A percentile compares a stretch with the other conserved stretches of the same genome.
These are phyloP conservation scores for Erebia ligea DNA, from an alignment of 2,888 invertebrate genomes.

Conservation along the genomic window DNA sequence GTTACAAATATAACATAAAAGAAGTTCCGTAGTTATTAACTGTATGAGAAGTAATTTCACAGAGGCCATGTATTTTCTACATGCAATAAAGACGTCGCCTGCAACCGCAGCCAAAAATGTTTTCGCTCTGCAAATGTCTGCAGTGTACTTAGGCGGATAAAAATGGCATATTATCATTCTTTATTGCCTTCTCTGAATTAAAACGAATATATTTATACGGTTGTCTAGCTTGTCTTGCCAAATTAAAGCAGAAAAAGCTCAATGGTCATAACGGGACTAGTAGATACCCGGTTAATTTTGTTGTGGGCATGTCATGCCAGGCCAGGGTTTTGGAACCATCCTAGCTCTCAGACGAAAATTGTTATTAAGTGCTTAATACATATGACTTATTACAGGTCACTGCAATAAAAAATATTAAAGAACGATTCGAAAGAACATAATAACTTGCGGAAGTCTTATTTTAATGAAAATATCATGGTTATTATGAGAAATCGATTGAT, in stretches of 20 bases:
- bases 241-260: conserved; percentile 30
- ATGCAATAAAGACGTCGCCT: conserved; percentile 47
- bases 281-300: neutral
- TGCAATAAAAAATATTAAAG: too few species aligned
- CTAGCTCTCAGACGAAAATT: too few species aligned
- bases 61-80: conserved; percentile 44
- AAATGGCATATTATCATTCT: conserved; percentile 40
- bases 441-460: too few species aligned
- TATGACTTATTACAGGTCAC: too few species aligned
- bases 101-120: conserved; percentile 47
- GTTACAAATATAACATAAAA: conserved; percentile 40
- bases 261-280: neutral
- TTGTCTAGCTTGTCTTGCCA: conserved; percentile 34
- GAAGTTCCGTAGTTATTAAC: conserved; percentile 44
- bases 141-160: conserved; percentile 40
- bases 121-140: conserved; percentile 43
- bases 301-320: too few species aligned
- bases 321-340: too few species aligned
- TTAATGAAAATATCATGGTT: too few species aligned
- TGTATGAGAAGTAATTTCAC: conserved; percentile 43
- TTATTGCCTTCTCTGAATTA: conserved; percentile 39
- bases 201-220: conserved; percentile 33
- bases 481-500: neutral
- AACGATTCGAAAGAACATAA: too few species aligned
- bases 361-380: too few species aligned